Evolutionary conservation across 2,113 vertebrate genomes (phyloP).

Genomic region (Scortum barcoo): DNA sequence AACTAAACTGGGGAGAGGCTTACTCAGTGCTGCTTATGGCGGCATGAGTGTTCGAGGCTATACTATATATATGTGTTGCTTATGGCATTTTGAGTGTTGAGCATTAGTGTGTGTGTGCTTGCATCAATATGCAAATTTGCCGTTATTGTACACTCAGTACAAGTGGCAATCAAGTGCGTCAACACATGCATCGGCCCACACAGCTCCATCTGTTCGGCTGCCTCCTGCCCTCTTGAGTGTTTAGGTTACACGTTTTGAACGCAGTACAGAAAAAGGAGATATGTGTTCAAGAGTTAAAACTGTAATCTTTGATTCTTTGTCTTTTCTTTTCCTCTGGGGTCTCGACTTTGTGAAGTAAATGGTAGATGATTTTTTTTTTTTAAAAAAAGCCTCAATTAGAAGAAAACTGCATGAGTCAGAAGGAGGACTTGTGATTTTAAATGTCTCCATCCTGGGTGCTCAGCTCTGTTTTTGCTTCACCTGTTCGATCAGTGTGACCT

Average conservation of each 20-base stretch:
- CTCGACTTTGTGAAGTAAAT: not conserved
- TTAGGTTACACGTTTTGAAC: slow-evolving; percentile 24
- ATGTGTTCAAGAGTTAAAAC: not conserved
- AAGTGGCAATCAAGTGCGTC: slow-evolving; percentile 41
- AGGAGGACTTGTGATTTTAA: not conserved
- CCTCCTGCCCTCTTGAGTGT: slow-evolving; percentile 12
- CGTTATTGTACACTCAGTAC: slow-evolving; percentile 21
- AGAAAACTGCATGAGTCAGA: not conserved
- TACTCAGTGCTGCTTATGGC: slow-evolving; percentile 47
- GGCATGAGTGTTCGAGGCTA: slow-evolving; percentile 3
- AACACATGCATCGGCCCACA: slow-evolving; percentile 53
- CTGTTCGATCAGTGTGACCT: not conserved
- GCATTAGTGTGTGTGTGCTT: not conserved
- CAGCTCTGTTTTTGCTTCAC: not conserved
- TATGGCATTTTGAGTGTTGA: slow-evolving; percentile 2
- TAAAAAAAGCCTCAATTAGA: not conserved
- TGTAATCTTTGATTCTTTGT: not conserved
- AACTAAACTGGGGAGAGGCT: slow-evolving; percentile 44
- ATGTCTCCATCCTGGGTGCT: not conserved
- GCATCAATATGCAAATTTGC: slow-evolving; percentile 49
- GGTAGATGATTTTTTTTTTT: slow-evolving; percentile 17
- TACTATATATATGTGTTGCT: slow-evolving; percentile 5
- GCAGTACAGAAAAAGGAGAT: not conserved
- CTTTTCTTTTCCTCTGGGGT: not conserved
- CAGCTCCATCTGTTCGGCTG: slow-evolving; percentile 69